Evolutionary conservation across 2,797 vertebrate genomes (phyloP), one percentile per base, ranked within the genome.

Genomic region (Syngnathus rostellatus): DNA sequence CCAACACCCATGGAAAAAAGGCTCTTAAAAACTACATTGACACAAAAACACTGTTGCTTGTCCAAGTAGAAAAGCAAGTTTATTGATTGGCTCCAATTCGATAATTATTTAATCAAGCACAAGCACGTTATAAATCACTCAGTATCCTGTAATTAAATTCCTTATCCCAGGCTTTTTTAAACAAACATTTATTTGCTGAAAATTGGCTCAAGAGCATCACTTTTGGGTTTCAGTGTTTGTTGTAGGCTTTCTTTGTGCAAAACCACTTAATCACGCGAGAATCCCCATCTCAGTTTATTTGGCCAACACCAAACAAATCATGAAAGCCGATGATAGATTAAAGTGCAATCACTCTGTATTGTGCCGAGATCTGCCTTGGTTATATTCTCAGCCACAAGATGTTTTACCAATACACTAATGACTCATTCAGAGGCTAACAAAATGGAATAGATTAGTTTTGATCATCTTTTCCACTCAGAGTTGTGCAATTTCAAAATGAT

Each of bases 321-420:
- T 53, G 25, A 64, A 77, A 71, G 54, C 55, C 62, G 65, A 71
- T 73, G 65, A 55, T 48, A 45, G 31, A 64, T 50, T 51, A 50
- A 70, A 62, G 17, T 63, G n/a, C 6, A 59, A 57, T 67, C 17
- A 59, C 65, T 23, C 53, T 66, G 66, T 78, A 54, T 78, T 69
- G 57, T 62, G 43, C 63, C 69, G 57, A 39, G 19, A 76, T 70
- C 66, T 69, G 68, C 43, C 72, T 14, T n/a, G 48, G 57, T 62
- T 64, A 66, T 65, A 50, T 77, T 68, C 55, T 37, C 60, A 66
- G 65, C 59, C 61, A 67, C 62, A 65, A 40, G 10, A 45, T 64
- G 43, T 58, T 51, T 48, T 61, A 67, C 46, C 57, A 51, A 66
- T 57, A 12, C 39, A 41, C 38, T 41, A 61, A 70, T 51, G 51